Conservation (phyloP, 2,797 vertebrate genomes). For the Oryzias sinensis region DNA sequence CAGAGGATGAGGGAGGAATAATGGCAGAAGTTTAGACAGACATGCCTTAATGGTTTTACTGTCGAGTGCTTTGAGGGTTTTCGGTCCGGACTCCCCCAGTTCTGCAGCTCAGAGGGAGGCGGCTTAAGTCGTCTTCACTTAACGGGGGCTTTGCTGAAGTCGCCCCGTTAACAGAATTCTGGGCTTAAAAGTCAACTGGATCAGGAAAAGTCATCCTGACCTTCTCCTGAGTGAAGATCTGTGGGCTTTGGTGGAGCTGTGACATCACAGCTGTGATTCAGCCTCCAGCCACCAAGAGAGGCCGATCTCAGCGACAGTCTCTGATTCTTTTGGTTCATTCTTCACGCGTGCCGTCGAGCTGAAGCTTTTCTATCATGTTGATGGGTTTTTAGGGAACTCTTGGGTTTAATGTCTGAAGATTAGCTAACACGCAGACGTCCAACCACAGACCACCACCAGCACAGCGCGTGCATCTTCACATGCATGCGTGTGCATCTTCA, state of each 20-base stretch:
- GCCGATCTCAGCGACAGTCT: no score
- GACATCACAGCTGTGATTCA: no score
- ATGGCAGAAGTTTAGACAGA: conserved; percentile 60
- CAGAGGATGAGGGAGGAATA: conserved; percentile 58
- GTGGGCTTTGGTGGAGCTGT: no score
- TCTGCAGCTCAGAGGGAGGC: conserved; percentile 44
- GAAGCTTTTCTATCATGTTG: conserved; percentile 36
- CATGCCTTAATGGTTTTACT: conserved; percentile 74
- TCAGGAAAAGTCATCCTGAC: conserved; percentile 48
- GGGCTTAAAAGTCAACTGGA: conserved; percentile 32
- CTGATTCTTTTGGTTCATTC: not conserved
- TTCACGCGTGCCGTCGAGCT: conserved; percentile 23
- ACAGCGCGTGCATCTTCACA: conserved; percentile 20
- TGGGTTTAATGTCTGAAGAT: conserved; percentile 75
- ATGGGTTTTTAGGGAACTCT: conserved; percentile 56
- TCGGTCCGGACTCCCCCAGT: conserved; percentile 41
- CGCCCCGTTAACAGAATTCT: conserved; percentile 40
- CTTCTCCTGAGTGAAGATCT: conserved; percentile 10
- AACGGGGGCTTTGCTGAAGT: conserved; percentile 31
- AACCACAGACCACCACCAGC: conserved; percentile 59
- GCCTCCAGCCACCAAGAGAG: no score
- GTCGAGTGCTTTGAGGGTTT: conserved; percentile 41
- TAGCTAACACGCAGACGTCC: conserved; percentile 65
- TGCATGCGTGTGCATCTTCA: no score
- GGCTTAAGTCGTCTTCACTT: conserved; percentile 49